These are phyloP conservation scores for Cardiocondyla obscurior DNA, from an alignment of 1,140 invertebrate genomes.

Conservation along the genomic window DNA sequence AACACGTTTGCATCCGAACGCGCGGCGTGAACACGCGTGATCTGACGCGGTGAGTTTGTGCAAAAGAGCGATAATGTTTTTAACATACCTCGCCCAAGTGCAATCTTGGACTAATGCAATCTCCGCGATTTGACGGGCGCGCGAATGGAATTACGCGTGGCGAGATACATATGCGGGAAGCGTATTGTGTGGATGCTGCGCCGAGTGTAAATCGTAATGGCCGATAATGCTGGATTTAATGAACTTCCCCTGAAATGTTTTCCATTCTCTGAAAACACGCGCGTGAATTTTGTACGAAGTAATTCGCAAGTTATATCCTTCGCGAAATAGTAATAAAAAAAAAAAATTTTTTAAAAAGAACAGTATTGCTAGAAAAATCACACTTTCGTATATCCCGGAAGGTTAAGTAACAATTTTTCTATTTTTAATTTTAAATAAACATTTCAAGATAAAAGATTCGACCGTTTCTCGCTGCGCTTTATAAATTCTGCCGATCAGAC, in stretches of 20 bases:
- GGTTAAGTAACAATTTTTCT: neutral
- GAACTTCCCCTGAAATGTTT: neutral
- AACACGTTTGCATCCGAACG: neutral
- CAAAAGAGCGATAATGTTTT: slow-evolving; percentile 30
- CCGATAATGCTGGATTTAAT: neutral
- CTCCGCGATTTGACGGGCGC: slow-evolving; percentile 23
- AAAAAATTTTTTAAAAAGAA: no score
- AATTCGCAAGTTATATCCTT: neutral
- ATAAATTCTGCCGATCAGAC: slow-evolving; percentile 1
- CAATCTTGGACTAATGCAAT: slow-evolving; percentile 22
- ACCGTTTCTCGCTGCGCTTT: no score
- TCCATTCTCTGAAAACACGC: neutral
- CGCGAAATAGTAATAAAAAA: neutral
- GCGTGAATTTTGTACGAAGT: neutral
- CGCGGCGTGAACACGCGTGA: neutral
- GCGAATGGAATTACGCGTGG: slow-evolving; percentile 43
- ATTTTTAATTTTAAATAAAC: neutral
- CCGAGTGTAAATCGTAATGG: neutral
- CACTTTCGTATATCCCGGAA: neutral
- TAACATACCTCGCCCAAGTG: slow-evolving; percentile 11
- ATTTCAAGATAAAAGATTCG: neutral
- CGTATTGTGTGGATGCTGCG: neutral
- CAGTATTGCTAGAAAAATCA: no score
- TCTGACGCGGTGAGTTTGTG: neutral
- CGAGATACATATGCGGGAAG: neutral